Evolutionary conservation across 2,888 invertebrate species (phyloP).

Genomic region (Seira ritae): DNA sequence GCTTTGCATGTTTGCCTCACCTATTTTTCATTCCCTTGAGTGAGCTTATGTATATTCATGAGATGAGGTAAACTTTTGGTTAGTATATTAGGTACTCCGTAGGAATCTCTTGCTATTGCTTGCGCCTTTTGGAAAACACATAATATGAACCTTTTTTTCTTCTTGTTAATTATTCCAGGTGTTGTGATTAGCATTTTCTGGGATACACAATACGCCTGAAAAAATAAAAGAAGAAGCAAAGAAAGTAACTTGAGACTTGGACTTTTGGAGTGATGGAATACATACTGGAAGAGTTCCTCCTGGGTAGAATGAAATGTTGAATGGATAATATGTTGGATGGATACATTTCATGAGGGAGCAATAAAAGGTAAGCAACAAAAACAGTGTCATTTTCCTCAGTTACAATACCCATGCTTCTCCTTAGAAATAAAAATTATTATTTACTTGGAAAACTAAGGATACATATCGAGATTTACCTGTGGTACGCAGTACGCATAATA

Average conservation of each 20-base stretch:
- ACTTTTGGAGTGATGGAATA: not conserved
- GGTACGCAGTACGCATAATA: not conserved
- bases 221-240: conserved; percentile 6
- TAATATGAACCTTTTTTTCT: conserved; percentile 68
- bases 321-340: not conserved
- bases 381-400: not conserved
- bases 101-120: conserved; percentile 18
- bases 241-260: conserved; percentile 50
- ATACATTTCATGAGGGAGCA: not conserved
- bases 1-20: conserved; percentile 45
- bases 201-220: conserved; percentile 20
- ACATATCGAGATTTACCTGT: not conserved
- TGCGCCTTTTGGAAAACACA: too few relatives aligned
- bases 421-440: not conserved
- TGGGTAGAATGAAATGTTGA: conserved; percentile 9
- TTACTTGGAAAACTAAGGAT: not conserved
- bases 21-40: conserved; percentile 40
- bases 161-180: conserved; percentile 73
- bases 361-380: not conserved
- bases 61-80: conserved; percentile 38
- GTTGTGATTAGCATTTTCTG: conserved; percentile 71
- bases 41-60: conserved; percentile 55
- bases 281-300: conserved; percentile 20
- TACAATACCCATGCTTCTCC: not conserved
- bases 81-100: too few relatives aligned